Percentiles rank a stretch among this genome's conserved stretches.
These are phyloP conservation scores for Nothoprocta perdicaria DNA, from an alignment of 2,113 vertebrate genomes.

Conservation along the genomic window DNA sequence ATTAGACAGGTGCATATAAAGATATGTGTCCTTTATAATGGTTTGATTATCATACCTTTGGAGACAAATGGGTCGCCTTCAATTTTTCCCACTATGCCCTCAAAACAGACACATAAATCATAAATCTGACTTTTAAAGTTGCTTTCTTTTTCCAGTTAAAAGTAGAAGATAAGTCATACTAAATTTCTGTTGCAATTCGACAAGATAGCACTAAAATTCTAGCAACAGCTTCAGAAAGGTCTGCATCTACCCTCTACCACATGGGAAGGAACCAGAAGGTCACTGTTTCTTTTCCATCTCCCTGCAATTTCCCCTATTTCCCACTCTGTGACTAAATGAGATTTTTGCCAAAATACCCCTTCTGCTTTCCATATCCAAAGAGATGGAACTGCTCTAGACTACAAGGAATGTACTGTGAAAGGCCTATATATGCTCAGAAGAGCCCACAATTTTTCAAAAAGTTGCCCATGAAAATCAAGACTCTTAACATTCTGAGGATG, in stretches of 20 bases:
- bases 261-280: not conserved
- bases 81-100: not conserved
- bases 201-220: not conserved
- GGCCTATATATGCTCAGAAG: not conserved
- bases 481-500: not conserved
- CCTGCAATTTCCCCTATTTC: not conserved
- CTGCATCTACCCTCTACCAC: not conserved
- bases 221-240: not conserved
- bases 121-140: not conserved
- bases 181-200: not conserved
- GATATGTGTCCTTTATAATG: fast-evolving
- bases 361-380: not conserved
- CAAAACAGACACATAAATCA: not conserved
- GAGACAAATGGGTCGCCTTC: not conserved
- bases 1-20: not conserved
- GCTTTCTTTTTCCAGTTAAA: not conserved
- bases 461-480: not conserved
- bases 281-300: not conserved
- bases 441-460: not conserved
- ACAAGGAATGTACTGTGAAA: not conserved
- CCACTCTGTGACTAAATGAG: not conserved
- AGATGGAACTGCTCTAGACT: not conserved
- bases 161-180: not conserved
- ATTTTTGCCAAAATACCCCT: not conserved
- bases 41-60: not conserved